These are phyloP conservation scores for Torymus tubicola DNA, from an alignment of 2,888 invertebrate genomes.

Conservation along the genomic window DNA sequence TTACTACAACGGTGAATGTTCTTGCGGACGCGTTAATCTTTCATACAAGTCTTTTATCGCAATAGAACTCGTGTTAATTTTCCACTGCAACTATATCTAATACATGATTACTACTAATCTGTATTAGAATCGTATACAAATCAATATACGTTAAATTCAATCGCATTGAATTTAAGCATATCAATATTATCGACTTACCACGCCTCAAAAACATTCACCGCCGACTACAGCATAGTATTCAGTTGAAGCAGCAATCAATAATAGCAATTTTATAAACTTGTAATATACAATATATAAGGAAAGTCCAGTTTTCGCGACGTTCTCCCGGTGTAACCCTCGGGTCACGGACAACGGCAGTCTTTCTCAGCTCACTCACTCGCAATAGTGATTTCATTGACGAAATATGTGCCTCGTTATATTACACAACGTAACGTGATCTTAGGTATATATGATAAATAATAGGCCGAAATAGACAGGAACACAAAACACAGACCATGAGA, in stretches of 20 bases:
- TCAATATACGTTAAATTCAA: too few species aligned
- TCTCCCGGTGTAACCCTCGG: constrained; percentile 32
- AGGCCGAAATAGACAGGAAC: constrained; percentile 45
- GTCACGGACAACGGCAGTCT: constrained; percentile 29
- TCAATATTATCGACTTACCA: too few species aligned
- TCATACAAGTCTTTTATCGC: not conserved
- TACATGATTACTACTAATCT: not conserved
- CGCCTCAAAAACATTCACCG: constrained; percentile 5
- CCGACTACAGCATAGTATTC: not conserved
- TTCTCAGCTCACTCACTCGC: constrained; percentile 58
- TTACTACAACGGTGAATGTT: constrained; percentile 26
- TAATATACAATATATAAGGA: constrained; percentile 21
- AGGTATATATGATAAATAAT: constrained; percentile 55
- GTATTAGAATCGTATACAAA: too few species aligned
- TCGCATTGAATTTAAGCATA: too few species aligned
- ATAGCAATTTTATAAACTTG: constrained; percentile 29
- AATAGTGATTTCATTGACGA: constrained; percentile 60
- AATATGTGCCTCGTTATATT: constrained; percentile 58
- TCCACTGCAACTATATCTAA: not conserved
- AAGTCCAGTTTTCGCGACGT: not conserved
- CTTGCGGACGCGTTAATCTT: constrained; percentile 19
- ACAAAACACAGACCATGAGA: not conserved
- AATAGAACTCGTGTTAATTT: not conserved
- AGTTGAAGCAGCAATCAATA: not conserved
- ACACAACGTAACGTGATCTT: constrained; percentile 57